Base-by-base conservation (phyloP, 2,888 invertebrate genomes). In the Antheraea yamamai region DNA sequence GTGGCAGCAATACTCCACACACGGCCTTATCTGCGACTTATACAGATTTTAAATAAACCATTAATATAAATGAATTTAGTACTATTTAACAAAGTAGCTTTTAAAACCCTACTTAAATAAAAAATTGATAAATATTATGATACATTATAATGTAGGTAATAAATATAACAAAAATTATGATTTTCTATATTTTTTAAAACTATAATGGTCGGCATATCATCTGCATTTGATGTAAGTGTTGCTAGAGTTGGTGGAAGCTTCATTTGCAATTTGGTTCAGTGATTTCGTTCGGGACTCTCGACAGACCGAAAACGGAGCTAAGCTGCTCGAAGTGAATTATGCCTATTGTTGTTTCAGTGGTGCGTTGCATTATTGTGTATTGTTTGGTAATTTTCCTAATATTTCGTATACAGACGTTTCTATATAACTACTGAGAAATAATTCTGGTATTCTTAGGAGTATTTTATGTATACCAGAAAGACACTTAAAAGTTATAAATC, bases 211-310 rank as follows among this genome's bases (percentile, higher is more conserved):
- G 7, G n/a, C 12, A 61, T 61, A 61, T 12, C 23, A 8, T 26
- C 14, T 30, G 39, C 20, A 70, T 35, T 23, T 55, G 39, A 39
- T 58, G 70, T 73, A 51, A 64, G 71, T 61, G 30, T 75, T 74
- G 71, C 47, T 72, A 35, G 26, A 58, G 61, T 72, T 72, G 79
- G 81, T 81, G 80, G 82, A 81, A 79, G 84, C 86, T 91, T 90
- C 90, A 90, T 91, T 92, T 90, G 88, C 87, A 88, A 89, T 90
- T 91, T 90, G 90, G 91, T 90, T 87, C 90, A 90, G 88, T 90
- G 91, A 91, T 90, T 91, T 86, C 85, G 87, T 87, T 87, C 85
- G 83, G 85, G 47, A 84, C 87, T 86, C 88, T 89, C 86, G 82
- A 86, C 84, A 80, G 85, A 82, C 81, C 82, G 83, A 82, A 81